These are phyloP conservation scores for Torymus aiolomorphi DNA, from an alignment of 2,888 invertebrate genomes.

Conservation along the genomic window DNA sequence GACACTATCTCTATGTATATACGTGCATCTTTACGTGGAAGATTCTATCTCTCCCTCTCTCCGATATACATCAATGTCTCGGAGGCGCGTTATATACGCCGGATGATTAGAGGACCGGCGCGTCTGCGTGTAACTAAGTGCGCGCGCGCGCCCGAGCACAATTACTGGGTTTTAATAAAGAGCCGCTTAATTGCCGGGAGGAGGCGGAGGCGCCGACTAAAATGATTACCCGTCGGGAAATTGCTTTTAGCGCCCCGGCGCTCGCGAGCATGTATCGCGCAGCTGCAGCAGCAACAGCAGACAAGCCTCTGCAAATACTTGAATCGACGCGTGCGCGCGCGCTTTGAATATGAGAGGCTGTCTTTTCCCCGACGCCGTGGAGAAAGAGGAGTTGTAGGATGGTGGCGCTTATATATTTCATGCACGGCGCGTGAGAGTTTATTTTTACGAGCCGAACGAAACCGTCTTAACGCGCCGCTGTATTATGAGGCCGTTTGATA, in stretches of 20 bases:
- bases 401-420: no score
- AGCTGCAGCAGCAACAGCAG: neutral
- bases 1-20: no score
- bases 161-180: conserved; percentile 52
- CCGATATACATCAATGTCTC: neutral
- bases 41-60: no score
- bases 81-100: no score
- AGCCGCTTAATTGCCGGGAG: conserved; percentile 41
- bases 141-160: conserved; percentile 15
- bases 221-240: conserved; percentile 42
- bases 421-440: no score
- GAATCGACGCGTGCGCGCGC: neutral
- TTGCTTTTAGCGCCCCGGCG: conserved; percentile 47
- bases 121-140: conserved; percentile 33
- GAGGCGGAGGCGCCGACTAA: neutral
- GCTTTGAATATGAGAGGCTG: no score
- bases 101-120: neutral
- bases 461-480: no score
- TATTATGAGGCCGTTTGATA: no score
- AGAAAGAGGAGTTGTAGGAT: no score
- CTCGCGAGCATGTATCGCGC: neutral
- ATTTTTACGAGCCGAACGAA: no score
- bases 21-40: no score
- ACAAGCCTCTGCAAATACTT: conserved; percentile 18
- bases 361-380: no score